Base-by-base conservation (phyloP, 30 jellyfish, hydroid and myxozoan genomes). In the Chrysaora quinquecirrha region DNA sequence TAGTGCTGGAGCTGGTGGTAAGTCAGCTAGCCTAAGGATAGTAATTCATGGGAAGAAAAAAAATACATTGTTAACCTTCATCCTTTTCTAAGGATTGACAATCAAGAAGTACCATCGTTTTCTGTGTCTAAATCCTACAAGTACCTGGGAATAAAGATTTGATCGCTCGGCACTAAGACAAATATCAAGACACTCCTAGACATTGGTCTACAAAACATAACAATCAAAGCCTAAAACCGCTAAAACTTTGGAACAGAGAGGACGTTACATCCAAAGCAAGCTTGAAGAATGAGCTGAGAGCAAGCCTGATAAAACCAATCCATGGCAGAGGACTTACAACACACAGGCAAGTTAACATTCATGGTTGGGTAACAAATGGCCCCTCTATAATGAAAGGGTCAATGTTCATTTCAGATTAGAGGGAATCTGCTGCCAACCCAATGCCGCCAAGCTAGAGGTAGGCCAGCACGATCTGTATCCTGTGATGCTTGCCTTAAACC, bases 1-100 rank as follows among this genome's bases (percentile, higher is more conserved):
- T 22, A 64, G 77, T 21, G 54, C 77, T 16, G 77, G 77, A 21
- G 50, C 50, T 16, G 50, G 50, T 28, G 77, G 77, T 9, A 64
- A 64, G 50, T 64, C n/a, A n/a, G n/a, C n/a, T n/a, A n/a, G n/a
- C n/a, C n/a, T n/a, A n/a, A n/a, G n/a, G n/a, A n/a, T n/a, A 58
- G 19, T 20, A 54, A 25, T n/a, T 24, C 78, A 54, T 65, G 54
- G 0, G 64, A 65, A 30, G n/a, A 14, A n/a, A 65, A 65, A 30
- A 21, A 30, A 1, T 30, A 30, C 0, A 1, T 65, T 30, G 78
- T 65, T 0, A 65, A 1, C 52, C 52, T 19, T 52, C 52, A 24
- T 19, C 54, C 25, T 16, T 65, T 65, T 52, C 52, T 65, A 22
- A 65, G 29, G 54, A 43, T 43, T 43, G 58, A 43, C 9, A 16